These are phyloP conservation scores for Rhea pennata DNA, from an alignment of 2,113 vertebrate genomes.

Conservation along the genomic window DNA sequence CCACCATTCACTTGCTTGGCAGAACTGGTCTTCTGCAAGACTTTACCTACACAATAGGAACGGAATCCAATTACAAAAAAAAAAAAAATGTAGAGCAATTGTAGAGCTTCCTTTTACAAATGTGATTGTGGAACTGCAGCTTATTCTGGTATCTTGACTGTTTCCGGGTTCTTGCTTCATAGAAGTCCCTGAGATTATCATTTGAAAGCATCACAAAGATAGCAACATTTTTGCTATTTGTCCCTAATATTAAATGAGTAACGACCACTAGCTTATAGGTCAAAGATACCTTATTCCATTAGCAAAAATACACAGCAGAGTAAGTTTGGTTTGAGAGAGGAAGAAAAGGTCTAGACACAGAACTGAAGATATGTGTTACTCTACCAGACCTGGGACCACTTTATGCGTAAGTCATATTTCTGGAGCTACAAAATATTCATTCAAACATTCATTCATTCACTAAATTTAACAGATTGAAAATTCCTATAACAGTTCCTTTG, in stretches of 20 bases:
- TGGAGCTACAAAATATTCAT: background rate
- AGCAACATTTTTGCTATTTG: background rate
- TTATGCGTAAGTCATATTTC: background rate
- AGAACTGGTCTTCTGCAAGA: background rate
- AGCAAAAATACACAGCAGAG: background rate
- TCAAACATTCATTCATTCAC: background rate
- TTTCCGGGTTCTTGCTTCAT: background rate
- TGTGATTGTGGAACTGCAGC: background rate
- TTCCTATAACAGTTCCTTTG: background rate
- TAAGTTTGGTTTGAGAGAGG: background rate
- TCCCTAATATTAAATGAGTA: background rate
- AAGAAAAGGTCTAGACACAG: background rate
- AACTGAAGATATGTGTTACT: background rate
- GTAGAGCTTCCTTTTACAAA: background rate
- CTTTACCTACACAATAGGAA: background rate
- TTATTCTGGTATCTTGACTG: background rate
- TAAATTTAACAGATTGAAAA: background rate
- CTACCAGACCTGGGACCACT: background rate
- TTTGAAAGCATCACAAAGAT: background rate
- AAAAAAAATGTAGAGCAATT: background rate
- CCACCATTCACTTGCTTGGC: background rate
- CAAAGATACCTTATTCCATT: background rate
- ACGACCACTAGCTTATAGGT: background rate
- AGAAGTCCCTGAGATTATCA: background rate
- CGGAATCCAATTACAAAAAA: background rate